These are phyloP conservation scores for Sporophila hypoxantha DNA, from an alignment of 2,113 vertebrate species.

Conservation along the genomic window DNA sequence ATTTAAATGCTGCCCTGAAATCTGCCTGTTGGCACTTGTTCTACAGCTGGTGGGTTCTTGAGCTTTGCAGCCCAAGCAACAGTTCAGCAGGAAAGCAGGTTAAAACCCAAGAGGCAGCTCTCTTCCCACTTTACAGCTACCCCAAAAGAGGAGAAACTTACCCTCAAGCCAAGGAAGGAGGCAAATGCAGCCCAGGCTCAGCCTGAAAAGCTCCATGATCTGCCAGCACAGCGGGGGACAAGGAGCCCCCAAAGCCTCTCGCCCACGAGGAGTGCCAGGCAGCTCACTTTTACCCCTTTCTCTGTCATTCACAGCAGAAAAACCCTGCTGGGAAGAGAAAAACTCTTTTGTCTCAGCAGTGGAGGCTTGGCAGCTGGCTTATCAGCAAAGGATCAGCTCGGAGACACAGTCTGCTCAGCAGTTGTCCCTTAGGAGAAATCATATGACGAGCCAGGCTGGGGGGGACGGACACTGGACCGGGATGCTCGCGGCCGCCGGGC, in stretches of 20 bases:
- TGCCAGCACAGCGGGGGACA: not conserved
- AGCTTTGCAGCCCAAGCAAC: not conserved
- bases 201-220: conserved; percentile 54
- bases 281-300: not conserved
- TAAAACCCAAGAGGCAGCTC: not conserved
- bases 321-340: not conserved
- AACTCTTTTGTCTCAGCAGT: not conserved
- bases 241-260: not conserved
- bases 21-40: not conserved
- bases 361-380: conserved; percentile 4
- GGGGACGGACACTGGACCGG: not conserved
- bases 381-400: conserved; percentile 18
- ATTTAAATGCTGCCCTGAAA: not conserved
- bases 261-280: not conserved
- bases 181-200: conserved; percentile 40
- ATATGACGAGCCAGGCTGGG: not conserved
- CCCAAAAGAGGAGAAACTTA: conserved; percentile 42
- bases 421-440: conserved; percentile 8
- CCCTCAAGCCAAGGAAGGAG: conserved; percentile 54
- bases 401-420: not conserved
- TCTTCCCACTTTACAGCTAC: not conserved
- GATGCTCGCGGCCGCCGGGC: fast-evolving
- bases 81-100: not conserved
- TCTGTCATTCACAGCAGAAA: conserved; percentile 41
- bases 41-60: not conserved